phyloP scores from a whole-genome alignment of 37 sponge, comb jelly and placozoan species.

The Axinella damicornis region DNA sequence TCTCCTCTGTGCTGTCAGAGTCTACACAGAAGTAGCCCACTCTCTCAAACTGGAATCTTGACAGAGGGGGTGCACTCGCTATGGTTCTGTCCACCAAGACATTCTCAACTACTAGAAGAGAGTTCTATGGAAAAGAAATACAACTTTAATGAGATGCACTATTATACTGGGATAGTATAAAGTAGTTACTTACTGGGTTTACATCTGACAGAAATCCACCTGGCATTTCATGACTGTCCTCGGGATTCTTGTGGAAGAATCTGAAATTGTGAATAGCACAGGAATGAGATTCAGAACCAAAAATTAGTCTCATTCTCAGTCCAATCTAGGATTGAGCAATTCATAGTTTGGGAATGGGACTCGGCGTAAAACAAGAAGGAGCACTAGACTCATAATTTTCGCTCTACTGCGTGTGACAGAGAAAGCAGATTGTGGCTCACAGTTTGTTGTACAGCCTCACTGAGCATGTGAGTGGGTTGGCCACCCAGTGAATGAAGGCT shows the following conservation, averaged over 20 bases:
- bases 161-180: background rate
- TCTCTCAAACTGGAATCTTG: conserved; percentile 92
- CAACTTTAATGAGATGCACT: no score
- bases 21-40: conserved; percentile 94
- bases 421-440: conserved; percentile 44
- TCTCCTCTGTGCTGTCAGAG: conserved; percentile 55
- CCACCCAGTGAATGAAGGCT: conserved; percentile 98
- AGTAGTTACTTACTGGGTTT: conserved; percentile 55
- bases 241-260: conserved; percentile 73
- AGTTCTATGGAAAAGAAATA: conserved; percentile 65
- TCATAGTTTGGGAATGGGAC: no score
- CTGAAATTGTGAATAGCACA: no score
- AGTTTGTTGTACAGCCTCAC: conserved; percentile 78
- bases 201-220: conserved; percentile 84
- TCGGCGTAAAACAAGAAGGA: background rate
- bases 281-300: no score
- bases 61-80: conserved; percentile 28
- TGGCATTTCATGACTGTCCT: conserved; percentile 50
- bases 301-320: no score
- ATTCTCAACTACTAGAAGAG: conserved; percentile 57
- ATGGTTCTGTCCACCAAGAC: conserved; percentile 79
- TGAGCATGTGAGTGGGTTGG: conserved; percentile 75
- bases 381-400: no score
- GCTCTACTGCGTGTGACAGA: no score
- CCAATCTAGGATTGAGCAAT: no score